Percentiles rank a stretch among this genome's conserved stretches.
These are phyloP conservation scores for Pogonocherus hispidulus DNA, from an alignment of 2,888 invertebrate genomes.

Conservation along the genomic window DNA sequence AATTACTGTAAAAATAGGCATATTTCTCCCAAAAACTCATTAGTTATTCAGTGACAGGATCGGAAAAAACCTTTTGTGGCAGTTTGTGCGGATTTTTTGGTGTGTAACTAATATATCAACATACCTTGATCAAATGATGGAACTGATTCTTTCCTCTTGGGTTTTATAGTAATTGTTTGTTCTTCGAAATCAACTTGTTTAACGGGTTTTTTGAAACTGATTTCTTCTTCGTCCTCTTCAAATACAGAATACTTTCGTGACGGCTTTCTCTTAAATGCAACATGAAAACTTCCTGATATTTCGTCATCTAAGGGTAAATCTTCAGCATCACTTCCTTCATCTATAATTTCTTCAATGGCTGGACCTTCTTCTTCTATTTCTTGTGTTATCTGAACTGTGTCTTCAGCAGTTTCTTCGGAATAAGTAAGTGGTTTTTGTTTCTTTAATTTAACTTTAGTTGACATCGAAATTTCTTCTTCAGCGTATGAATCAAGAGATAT, in stretches of 20 bases:
- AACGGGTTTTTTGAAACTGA: constrained; percentile 70
- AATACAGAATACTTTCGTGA: constrained; percentile 74
- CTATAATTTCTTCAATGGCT: constrained; percentile 75
- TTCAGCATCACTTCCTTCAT: constrained; percentile 74
- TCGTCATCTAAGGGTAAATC: constrained; percentile 73
- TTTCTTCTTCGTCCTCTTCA: constrained; percentile 75
- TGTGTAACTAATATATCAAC: too few relatives aligned
- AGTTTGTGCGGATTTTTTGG: too few relatives aligned
- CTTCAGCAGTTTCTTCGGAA: constrained; percentile 83
- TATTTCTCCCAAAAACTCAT: too few relatives aligned
- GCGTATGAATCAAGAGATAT: constrained; percentile 88
- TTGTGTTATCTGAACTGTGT: constrained; percentile 78
- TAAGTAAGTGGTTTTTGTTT: constrained; percentile 81
- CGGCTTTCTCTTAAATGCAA: constrained; percentile 69
- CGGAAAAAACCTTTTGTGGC: too few relatives aligned
- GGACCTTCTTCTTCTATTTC: constrained; percentile 77
- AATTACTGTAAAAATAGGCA: too few relatives aligned
- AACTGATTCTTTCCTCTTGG: constrained; percentile 78
- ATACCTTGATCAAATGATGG: constrained; percentile 79
- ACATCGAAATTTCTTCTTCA: constrained; percentile 90
- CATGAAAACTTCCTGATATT: constrained; percentile 70
- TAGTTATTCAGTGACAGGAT: too few relatives aligned
- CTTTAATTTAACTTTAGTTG: constrained; percentile 85
- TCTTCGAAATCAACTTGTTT: constrained; percentile 73
- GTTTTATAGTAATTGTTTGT: constrained; percentile 79